Conservation (phyloP, 2,888 invertebrate genomes). For the Horisme vitalbata region DNA sequence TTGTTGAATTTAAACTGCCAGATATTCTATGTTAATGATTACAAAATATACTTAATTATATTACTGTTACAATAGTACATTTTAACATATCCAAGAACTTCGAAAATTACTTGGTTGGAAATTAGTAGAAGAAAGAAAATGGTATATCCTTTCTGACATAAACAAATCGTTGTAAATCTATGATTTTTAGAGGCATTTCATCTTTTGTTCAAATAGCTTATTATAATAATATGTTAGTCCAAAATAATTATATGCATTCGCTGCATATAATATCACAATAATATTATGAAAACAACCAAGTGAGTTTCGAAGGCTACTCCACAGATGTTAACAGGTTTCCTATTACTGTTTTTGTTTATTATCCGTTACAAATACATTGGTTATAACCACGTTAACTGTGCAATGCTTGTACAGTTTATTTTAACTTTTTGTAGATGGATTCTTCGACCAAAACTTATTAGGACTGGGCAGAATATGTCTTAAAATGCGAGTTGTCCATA, state of each 20-base stretch:
- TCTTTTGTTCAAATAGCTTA: too few relatives aligned
- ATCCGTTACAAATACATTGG: slow-evolving; percentile 29
- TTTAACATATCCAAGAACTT: slow-evolving; percentile 12
- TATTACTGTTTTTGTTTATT: slow-evolving; percentile 27
- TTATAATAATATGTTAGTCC: too few relatives aligned
- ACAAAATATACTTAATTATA: slow-evolving; percentile 27
- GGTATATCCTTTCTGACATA: too few relatives aligned
- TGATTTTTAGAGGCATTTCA: too few relatives aligned
- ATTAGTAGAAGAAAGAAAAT: too few relatives aligned
- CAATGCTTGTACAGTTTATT: slow-evolving; percentile 53
- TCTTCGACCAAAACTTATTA: slow-evolving; percentile 49
- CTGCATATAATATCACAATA: too few relatives aligned
- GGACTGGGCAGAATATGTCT: neutral
- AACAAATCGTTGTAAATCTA: too few relatives aligned
- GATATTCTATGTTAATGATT: slow-evolving; percentile 31
- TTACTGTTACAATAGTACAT: slow-evolving; percentile 27
- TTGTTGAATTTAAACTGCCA: slow-evolving; percentile 33
- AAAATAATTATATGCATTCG: too few relatives aligned
- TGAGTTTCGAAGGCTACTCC: slow-evolving; percentile 10
- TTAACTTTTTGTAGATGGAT: slow-evolving; percentile 70
- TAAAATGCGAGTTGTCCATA: too few relatives aligned
- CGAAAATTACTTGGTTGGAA: slow-evolving; percentile 15
- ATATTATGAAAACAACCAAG: slow-evolving; percentile 11
- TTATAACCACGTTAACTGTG: slow-evolving; percentile 51
- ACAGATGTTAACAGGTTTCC: slow-evolving; percentile 19